Evolutionary conservation across 1,140 invertebrate species (phyloP), one percentile per base, ranked within the genome.

Genomic region (Solen grandis): DNA sequence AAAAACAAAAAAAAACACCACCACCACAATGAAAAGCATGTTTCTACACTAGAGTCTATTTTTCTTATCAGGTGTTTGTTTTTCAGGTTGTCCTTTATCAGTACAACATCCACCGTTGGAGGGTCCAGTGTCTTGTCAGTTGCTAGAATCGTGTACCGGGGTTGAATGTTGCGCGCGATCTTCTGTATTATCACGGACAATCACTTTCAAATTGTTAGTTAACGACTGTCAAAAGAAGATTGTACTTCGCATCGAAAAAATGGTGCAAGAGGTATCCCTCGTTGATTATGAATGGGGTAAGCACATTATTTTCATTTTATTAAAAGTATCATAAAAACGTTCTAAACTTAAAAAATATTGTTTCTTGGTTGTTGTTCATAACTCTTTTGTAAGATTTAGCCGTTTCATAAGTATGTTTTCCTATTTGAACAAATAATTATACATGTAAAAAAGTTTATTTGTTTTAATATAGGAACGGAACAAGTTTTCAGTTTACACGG

Each of bases 221-320:
- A 33, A 78, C 55, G 31, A 27, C 10, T 78, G 75, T 33, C 29
- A 36, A 0, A 38, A 55, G 63, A 27, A 29, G 5, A 4, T 78
- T 22, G 55, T 54, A 68, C 29, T 60, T 2, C 33, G 33, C 14
- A 59, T 78, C 5, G 75, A 78, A 36, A 68, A 69, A 50, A 16
- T 68, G 19, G 13, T n/a, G 1, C 60, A 46, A 14, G 63, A 78
- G 33, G 65, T 78, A 27, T n/a, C 35, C 33, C 52, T 78, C 10
- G 8, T 69, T 10, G 65, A 59, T 2, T 78, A 59, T 31, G 52
- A 78, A 35, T 78, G 75, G 75, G 75, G 75, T 69, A 78, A 13
- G 50, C n/a, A 29, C 16, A 19, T 46, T 46, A 10, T 8, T 10
- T 46, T 46, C 41, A 46, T 46, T 46, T 46, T 10, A 46, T 19